These are phyloP conservation scores for Grammatotria lemairii DNA, from an alignment of 2,113 vertebrate genomes.

Conservation along the genomic window DNA sequence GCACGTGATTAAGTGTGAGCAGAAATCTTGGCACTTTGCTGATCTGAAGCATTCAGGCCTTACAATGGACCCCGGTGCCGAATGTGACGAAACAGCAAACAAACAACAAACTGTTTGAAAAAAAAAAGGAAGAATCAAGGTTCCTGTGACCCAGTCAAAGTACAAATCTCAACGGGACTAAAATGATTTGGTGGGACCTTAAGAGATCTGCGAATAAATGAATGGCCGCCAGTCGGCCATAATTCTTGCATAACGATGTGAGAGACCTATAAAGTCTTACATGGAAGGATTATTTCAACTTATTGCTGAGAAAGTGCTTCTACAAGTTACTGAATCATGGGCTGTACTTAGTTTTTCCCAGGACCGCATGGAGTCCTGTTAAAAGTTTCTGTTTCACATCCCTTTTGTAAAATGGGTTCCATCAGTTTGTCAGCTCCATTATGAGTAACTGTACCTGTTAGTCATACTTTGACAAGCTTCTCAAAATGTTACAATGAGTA, in stretches of 20 bases:
- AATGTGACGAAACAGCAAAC: neutral
- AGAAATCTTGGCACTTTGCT: neutral
- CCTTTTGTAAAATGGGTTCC: neutral
- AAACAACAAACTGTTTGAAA: neutral
- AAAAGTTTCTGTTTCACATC: neutral
- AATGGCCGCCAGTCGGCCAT: neutral
- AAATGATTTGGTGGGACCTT: neutral
- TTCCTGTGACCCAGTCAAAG: neutral
- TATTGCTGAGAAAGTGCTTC: neutral
- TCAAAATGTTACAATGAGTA: neutral
- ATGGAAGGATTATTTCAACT: neutral
- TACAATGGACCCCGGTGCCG: rapidly evolving
- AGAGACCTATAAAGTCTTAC: neutral
- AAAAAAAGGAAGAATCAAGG: neutral
- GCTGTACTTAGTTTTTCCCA: neutral
- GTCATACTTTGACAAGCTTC: neutral
- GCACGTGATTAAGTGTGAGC: neutral
- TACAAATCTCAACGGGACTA: neutral
- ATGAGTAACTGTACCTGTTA: neutral
- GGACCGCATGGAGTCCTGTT: neutral
- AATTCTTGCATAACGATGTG: neutral
- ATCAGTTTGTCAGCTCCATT: neutral
- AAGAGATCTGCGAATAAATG: neutral
- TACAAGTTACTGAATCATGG: neutral
- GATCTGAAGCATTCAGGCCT: neutral